Evolutionary conservation across 23 tunicate species (phyloP).

Genomic region (Aplidium turbinatum): DNA sequence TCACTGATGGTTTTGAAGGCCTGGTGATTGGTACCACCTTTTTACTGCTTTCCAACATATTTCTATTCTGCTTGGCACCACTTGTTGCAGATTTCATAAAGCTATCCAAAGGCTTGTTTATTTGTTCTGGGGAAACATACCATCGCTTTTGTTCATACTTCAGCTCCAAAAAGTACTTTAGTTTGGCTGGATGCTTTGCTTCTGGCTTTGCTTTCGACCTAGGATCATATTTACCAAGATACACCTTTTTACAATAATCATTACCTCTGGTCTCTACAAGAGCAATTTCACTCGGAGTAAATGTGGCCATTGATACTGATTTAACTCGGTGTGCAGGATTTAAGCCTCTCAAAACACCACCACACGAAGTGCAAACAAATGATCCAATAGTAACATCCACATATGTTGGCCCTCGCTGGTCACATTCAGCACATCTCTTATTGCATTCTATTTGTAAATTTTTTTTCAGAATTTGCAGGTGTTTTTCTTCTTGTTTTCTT

Average conservation of each 20-base stretch:
- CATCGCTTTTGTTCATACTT: conserved; percentile 93
- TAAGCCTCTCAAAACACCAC: conserved; percentile 84
- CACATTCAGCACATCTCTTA: conserved; percentile 91
- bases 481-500: conserved; percentile 76
- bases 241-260: conserved; percentile 71
- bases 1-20: neutral
- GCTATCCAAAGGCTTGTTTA: conserved; percentile 61
- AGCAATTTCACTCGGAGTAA: conserved; percentile 78
- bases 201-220: conserved; percentile 77
- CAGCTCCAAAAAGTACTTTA: conserved; percentile 80
- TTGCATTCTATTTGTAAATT: conserved; percentile 57
- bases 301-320: conserved; percentile 89
- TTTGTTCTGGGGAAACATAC: conserved; percentile 78
- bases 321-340: conserved; percentile 94
- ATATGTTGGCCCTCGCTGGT: conserved; percentile 94
- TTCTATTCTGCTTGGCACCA: too few species aligned
- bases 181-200: conserved; percentile 52
- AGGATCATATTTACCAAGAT: conserved; percentile 76
- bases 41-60: neutral
- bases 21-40: neutral
- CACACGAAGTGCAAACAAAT: conserved; percentile 97
- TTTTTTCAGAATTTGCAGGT: conserved; percentile 59
- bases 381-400: conserved; percentile 97
- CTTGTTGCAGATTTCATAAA: conserved; percentile 34
- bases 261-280: conserved; percentile 81